Base-by-base conservation (phyloP, 1,140 invertebrate genomes). In the Aphidius gifuensis region DNA sequence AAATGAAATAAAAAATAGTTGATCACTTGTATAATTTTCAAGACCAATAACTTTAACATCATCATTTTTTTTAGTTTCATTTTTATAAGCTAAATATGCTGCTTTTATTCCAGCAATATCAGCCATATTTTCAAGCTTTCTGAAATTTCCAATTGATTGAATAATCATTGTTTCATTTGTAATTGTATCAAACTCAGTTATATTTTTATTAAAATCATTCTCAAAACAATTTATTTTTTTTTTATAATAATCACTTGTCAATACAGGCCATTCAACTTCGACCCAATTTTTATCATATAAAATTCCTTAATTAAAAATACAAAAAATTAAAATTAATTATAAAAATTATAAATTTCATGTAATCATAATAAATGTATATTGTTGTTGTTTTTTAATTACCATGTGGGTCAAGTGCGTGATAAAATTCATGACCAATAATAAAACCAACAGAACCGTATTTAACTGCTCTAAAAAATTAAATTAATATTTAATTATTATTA, bases 1-100 rank as follows among this genome's bases (percentile, higher is more conserved):
- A 43, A 43, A 55, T 8, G 53, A 9, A 44, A 55, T 55, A 11
- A 55, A 55, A 16, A 55, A 55, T 9, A 55, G 39, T 55, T 55
- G 39, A 39, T 55, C 53, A 16, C 11, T 44, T 4, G 5, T 16
- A 21, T 39, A 55, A 39, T 55, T 6, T 16, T 55, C 53, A n/a
- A 55, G 16, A 16, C 53, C 53, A 43, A 16, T 5, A 6, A 55
- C 8, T 43, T 5, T 32, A 6, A 23, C 3, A 9, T 7, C 1
- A 39, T 55, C 11, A 55, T 55, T 42, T 11, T 55, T 42, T 6
- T 42, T 55, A 5, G 11, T 4, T 39, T 55, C 39, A 21, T 9
- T 38, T 42, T n/a, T 32, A 55, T 42, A 55, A 55, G 53, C 3
- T 7, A 7, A 8, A 38, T 40, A 55, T n/a, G 39, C 9, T n/a